These are phyloP conservation scores for Protobothrops flavoviridis DNA, from an alignment of 2,113 vertebrate species.

Conservation along the genomic window DNA sequence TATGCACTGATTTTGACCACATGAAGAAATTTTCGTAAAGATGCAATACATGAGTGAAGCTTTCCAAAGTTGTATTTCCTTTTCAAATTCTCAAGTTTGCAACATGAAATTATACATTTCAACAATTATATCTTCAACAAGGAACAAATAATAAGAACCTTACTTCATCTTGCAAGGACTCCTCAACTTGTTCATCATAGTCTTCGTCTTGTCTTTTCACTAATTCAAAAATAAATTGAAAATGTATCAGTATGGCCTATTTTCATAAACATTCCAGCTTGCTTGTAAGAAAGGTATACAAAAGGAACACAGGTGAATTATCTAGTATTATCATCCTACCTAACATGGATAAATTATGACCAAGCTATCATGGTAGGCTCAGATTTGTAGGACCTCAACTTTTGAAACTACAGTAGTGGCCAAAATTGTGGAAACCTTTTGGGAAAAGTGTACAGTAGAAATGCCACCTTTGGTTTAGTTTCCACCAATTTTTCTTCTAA, in stretches of 20 bases:
- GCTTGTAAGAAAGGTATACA: not conserved
- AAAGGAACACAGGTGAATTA: not conserved
- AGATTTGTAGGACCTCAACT: not conserved
- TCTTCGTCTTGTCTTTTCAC: slow-evolving; percentile 98
- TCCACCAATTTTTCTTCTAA: no score
- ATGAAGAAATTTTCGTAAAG: not conserved
- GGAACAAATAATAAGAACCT: slow-evolving; percentile 16
- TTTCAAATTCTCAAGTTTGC: not conserved
- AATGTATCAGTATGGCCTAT: not conserved
- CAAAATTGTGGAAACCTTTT: no score
- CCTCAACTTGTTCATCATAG: slow-evolving; percentile 97
- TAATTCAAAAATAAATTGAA: slow-evolving; percentile 65
- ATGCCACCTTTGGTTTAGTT: no score
- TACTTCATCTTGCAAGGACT: slow-evolving; percentile 95
- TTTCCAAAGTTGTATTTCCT: not conserved
- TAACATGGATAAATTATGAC: not conserved
- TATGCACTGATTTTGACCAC: not conserved
- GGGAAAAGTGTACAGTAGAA: no score
- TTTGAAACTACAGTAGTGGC: not conserved
- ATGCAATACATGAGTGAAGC: not conserved
- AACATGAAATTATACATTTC: not conserved
- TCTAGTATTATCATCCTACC: not conserved
- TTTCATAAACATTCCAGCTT: not conserved
- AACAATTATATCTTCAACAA: not conserved
- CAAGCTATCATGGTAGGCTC: not conserved